These are phyloP conservation scores for Ciona savignyi DNA, from an alignment of 23 tunicate genomes.

Conservation along the genomic window DNA sequence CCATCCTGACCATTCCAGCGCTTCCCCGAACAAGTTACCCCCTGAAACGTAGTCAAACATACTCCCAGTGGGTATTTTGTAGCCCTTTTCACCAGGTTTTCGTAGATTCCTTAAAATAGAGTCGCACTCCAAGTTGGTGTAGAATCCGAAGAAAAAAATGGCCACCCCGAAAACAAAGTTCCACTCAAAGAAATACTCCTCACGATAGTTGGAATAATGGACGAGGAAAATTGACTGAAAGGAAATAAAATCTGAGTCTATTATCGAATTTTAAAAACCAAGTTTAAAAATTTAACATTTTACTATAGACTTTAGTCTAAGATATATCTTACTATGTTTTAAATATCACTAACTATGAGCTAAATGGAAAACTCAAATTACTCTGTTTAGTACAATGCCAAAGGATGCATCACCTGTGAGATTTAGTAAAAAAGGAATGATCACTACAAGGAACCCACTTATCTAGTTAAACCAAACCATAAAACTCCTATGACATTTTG, in stretches of 20 bases:
- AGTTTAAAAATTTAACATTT: not conserved
- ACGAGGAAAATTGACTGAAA: constrained; percentile 39
- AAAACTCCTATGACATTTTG: too few species aligned
- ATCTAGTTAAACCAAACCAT: too few species aligned
- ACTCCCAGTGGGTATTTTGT: constrained; percentile 81
- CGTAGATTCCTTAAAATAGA: constrained; percentile 63
- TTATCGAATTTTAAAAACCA: not conserved
- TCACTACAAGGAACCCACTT: too few species aligned
- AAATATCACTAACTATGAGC: too few species aligned
- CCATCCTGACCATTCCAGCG: constrained; percentile 84
- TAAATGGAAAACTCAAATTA: too few species aligned
- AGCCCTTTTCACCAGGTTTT: constrained; percentile 72
- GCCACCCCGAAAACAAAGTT: constrained; percentile 67
- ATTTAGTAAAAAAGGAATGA: too few species aligned
- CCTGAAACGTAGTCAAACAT: constrained; percentile 80
- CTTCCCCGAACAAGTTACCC: constrained; percentile 80
- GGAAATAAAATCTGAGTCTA: too few species aligned
- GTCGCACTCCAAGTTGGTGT: constrained; percentile 49
- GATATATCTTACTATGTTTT: too few species aligned
- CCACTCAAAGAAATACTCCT: constrained; percentile 68
- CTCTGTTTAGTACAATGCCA: too few species aligned
- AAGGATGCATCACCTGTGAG: too few species aligned
- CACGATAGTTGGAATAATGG: constrained; percentile 29
- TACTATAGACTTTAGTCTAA: too few species aligned
- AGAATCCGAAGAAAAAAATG: constrained; percentile 51